A percentile compares a stretch with the other conserved stretches of the same genome.
These are phyloP conservation scores for Boleophthalmus pectinirostris DNA, from an alignment of 2,113 vertebrate genomes.

Conservation along the genomic window DNA sequence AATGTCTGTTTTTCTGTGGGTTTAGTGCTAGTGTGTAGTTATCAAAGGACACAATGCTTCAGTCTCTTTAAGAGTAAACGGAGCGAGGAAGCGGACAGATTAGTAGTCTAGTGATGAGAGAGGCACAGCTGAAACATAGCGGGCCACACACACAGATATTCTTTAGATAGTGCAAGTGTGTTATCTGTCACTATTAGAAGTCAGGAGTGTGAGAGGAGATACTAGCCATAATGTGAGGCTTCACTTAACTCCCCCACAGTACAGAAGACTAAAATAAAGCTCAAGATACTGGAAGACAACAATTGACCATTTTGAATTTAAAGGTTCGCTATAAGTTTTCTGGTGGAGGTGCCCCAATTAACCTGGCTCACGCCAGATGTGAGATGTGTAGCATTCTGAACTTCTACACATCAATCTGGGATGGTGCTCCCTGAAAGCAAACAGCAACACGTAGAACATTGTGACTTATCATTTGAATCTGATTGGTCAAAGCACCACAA, in stretches of 20 bases:
- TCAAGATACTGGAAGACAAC: too few species aligned
- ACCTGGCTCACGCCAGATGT: too few species aligned
- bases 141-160: slow-evolving; percentile 62
- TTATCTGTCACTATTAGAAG: slow-evolving; percentile 70
- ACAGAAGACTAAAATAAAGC: slow-evolving; percentile 53
- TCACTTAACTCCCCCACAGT: slow-evolving; percentile 66
- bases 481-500: too few species aligned
- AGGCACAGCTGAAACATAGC: slow-evolving; percentile 64
- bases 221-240: slow-evolving; percentile 45
- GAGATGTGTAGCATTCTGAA: too few species aligned
- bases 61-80: slow-evolving; percentile 55
- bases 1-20: slow-evolving; percentile 37
- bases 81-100: slow-evolving; percentile 61
- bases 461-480: too few species aligned
- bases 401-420: too few species aligned
- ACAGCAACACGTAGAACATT: too few species aligned
- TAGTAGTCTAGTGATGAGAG: slow-evolving; percentile 69
- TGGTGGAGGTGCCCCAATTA: too few species aligned
- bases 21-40: slow-evolving; percentile 39
- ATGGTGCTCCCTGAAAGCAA: too few species aligned
- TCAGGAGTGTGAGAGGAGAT: slow-evolving; percentile 55
- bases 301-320: too few species aligned
- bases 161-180: slow-evolving; percentile 55
- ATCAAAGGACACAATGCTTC: slow-evolving; percentile 60
- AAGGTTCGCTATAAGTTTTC: too few species aligned